phyloP scores from a whole-genome alignment of 1,140 invertebrate genomes.

The Nasonia giraulti region DNA sequence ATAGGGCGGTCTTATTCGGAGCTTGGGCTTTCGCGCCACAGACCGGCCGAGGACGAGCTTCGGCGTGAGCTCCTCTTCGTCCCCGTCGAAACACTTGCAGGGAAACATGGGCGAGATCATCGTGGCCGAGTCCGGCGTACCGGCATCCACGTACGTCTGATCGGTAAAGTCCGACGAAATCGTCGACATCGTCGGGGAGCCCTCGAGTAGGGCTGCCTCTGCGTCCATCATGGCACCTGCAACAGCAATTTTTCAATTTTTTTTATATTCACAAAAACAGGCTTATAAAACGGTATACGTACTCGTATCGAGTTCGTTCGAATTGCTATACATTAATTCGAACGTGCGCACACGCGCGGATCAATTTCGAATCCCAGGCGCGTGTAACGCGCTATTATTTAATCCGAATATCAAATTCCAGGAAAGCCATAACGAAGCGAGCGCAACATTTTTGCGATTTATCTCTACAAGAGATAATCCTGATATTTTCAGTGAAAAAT shows the following conservation, averaged over 20 bases:
- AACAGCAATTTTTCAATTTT: not conserved
- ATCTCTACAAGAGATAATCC: no score
- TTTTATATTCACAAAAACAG: no score
- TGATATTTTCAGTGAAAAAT: no score
- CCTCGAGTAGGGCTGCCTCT: slow-evolving; percentile 68
- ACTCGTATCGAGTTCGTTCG: no score
- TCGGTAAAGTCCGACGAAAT: slow-evolving; percentile 68
- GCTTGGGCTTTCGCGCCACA: slow-evolving; percentile 65
- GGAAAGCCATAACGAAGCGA: no score
- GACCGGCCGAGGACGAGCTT: slow-evolving; percentile 48
- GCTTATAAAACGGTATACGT: no score
- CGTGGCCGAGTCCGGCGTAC: slow-evolving; percentile 59
- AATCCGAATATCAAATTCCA: no score
- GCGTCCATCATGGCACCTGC: slow-evolving; percentile 67
- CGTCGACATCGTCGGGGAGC: slow-evolving; percentile 68
- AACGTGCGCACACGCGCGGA: no score
- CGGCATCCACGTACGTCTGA: slow-evolving; percentile 61
- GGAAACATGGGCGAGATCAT: slow-evolving; percentile 55
- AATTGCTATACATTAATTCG: no score
- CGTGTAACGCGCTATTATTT: no score
- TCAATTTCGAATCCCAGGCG: no score
- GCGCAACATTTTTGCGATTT: no score
- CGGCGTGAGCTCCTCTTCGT: slow-evolving; percentile 60
- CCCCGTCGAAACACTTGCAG: slow-evolving; percentile 54
- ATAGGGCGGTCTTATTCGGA: slow-evolving; percentile 72